phyloP scores from a whole-genome alignment of 2,797 vertebrate genomes.

The Poeciliopsis paucimaculata region DNA sequence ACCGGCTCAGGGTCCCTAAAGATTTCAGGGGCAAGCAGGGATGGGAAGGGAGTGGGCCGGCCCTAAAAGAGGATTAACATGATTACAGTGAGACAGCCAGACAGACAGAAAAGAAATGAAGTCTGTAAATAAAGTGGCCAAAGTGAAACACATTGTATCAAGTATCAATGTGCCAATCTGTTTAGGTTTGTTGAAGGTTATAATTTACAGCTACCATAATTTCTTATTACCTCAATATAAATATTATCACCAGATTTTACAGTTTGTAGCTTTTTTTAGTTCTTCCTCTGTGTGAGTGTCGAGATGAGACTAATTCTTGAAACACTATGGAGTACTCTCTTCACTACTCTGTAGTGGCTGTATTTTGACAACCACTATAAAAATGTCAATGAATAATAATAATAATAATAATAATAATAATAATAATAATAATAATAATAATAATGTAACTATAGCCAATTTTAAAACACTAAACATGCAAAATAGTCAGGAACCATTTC shows the following conservation, averaged over 20 bases:
- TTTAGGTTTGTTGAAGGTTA: not conserved
- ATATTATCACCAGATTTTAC: not conserved
- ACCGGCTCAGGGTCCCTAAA: constrained; percentile 77
- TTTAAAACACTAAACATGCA: not conserved
- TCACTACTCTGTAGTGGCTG: not conserved
- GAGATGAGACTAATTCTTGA: not conserved
- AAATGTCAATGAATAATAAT: not conserved
- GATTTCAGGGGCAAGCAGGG: constrained; percentile 74
- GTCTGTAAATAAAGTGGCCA: constrained; percentile 57
- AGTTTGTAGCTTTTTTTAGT: not conserved
- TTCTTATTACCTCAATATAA: not conserved
- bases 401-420: too few species aligned
- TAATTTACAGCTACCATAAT: not conserved
- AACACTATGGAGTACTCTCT: not conserved
- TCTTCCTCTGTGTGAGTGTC: not conserved
- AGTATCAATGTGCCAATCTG: not conserved
- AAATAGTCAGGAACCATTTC: not conserved
- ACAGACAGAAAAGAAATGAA: constrained; percentile 43
- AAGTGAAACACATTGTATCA: constrained; percentile 38
- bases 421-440: too few species aligned
- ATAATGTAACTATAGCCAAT: not conserved
- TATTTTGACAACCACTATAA: not conserved
- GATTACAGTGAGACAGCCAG: constrained; percentile 76
- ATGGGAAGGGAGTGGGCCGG: constrained; percentile 62
- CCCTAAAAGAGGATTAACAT: constrained; percentile 79